phyloP scores from a whole-genome alignment of 2,797 vertebrate genomes.

The Anisognathus igniventris region DNA sequence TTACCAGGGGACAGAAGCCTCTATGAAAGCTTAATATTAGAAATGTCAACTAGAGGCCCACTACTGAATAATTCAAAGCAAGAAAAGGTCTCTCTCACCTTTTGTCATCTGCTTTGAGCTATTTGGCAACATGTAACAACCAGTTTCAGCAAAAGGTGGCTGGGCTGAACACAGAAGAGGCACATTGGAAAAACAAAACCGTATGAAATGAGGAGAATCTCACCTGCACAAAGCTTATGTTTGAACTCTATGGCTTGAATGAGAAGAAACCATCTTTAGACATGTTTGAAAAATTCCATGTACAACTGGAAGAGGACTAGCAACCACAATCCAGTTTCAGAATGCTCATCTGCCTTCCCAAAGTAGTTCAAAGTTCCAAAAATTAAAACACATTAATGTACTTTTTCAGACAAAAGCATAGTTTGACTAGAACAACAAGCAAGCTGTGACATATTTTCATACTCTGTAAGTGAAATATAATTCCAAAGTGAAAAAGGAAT shows the following conservation, averaged over 20 bases:
- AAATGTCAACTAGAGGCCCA: not conserved
- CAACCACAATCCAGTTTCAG: not conserved
- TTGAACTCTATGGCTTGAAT: not conserved
- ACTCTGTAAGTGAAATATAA: not conserved
- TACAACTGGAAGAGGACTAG: not conserved
- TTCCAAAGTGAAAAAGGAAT: not conserved
- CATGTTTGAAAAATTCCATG: not conserved
- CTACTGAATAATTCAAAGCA: slow-evolving; percentile 29
- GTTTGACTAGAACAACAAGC: not conserved
- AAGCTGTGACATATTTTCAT: not conserved
- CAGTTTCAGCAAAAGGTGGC: not conserved
- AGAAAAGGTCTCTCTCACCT: not conserved
- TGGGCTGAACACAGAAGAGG: not conserved
- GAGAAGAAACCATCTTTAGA: not conserved
- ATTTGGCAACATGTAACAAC: not conserved
- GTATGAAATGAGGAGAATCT: not conserved
- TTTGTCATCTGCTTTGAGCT: not conserved
- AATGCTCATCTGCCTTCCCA: not conserved
- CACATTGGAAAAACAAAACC: not conserved
- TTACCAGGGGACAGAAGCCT: slow-evolving; percentile 4
- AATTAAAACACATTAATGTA: not conserved
- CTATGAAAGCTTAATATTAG: slow-evolving; percentile 5
- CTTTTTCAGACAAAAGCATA: not conserved
- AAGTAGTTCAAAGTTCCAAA: not conserved
- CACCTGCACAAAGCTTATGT: not conserved